Base-by-base conservation (phyloP, 2,888 invertebrate genomes). In the Vesta saturnalis region DNA sequence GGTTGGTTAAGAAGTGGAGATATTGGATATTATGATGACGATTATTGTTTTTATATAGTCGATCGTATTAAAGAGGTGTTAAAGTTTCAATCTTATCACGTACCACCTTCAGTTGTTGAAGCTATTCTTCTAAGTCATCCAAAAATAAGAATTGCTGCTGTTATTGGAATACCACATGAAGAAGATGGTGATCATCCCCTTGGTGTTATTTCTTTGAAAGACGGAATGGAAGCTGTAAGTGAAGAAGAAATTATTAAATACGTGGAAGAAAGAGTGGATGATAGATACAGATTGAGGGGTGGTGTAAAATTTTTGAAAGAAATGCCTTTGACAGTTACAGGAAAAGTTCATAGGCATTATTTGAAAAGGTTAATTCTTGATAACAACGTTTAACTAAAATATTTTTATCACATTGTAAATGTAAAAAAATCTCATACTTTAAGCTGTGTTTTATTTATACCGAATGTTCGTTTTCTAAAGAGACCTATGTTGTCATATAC, bases 1-100 rank as follows among this genome's bases (percentile, higher is more conserved):
- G 82, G 85, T 1, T 87, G 86, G 86, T 79, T 87, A 47, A 85
- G 83, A 73, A 85, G 86, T 1, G 88, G 88, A 0, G 88, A 88
- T 67, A 78, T 87, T 23, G 82, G 85, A 18, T 87, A 85, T 69
- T 85, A 85, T 67, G 87, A 88, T 67, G 83, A 85, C 16, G 79
- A 85, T n/a, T 80, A 80, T 72, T 84, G 85, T 70, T 85, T 83
- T 68, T 87, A 79, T 76, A 83, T 85, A 43, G 82, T 86, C 0
- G 88, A 87, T 39, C 81, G 88, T 18, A 83, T 86, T 3, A 88
- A 88, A 70, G 82, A 86, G 70, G 77, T 88, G 69, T 78, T 88
- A 4, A 88, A 87, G 75, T 88, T 85, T 72, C 84, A 78, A 70
- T 84, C 80, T 46, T 82, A 85, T 80, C 87, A 88, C 77, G 86